Base-by-base conservation (phyloP, 2,797 vertebrate species). In the Limnodromus scolopaceus region DNA sequence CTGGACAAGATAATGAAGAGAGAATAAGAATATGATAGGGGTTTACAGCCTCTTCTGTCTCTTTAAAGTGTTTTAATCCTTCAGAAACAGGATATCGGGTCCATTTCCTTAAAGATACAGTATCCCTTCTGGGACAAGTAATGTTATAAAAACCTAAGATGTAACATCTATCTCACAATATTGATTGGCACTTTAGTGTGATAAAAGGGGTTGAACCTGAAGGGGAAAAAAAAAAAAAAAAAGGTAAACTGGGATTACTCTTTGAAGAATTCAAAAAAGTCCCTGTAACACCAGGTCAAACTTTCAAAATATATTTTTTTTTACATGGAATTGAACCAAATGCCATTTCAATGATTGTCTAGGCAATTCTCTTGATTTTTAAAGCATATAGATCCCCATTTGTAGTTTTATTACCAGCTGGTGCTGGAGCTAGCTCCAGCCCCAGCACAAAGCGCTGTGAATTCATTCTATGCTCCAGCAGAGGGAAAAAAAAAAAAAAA, bases 1-100 rank as follows among this genome's bases (percentile, higher is more conserved):
- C 98, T 98, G 98, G 98, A 98, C 98, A 98, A 98, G 98, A 98
- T 99, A 99, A 99, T 98, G 98, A 99, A 99, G 98, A 99, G 98
- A 98, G 98, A 98, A 98, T 98, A 98, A 98, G 98, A 98, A 98
- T 98, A 98, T 98, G 98, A 98, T 98, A 97, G 98, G 98, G 98
- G 98, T 98, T 98, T 98, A 98, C 98, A 98, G 98, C 98, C 97
- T 98, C 98, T 98, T 98, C 98, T 98, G 98, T 98, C 98, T 98
- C 98, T 98, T 98, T 98, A 98, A 98, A 98, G 98, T 98, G 98
- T 98, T 98, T 98, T 98, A 98, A 98, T 98, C 98, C 98, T 98
- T 98, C 97, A 97, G 98, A 98, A 98, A 98, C 98, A 98, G 98
- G 98, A 98, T 98, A 98, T 97, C 75, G 96, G 97, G 98, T 98